Evolutionary conservation across 2,888 invertebrate species (phyloP), one percentile per base, ranked within the genome.

Genomic region (Oithona nana): DNA sequence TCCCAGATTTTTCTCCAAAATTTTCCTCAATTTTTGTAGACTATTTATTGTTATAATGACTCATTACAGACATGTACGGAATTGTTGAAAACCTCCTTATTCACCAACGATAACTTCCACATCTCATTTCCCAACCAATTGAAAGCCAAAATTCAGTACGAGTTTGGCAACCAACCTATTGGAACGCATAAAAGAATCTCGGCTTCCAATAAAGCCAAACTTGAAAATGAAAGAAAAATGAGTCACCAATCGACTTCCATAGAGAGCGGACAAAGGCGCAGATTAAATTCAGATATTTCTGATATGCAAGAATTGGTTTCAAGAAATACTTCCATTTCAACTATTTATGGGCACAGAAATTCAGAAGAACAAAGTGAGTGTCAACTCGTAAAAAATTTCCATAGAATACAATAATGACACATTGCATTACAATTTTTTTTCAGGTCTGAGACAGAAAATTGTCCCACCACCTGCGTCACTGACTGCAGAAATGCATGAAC

Each of bases 61-160:
- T n/a, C n/a, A n/a, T 39, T 39, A 11, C 39, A 39, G 0, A 75
- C 77, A 0, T 81, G 83, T 26, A 74, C 77, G 0, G 77, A 79
- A 26, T 74, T 86, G n/a, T 72, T 86, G 8, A 77, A 80, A 55
- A 83, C 84, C 69, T 71, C 73, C 64, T 81, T 82, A 68, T 85
- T 86, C 70, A 75, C 75, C 1, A 77, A 79, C 65, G 83, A 85
- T 57, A 76, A 77, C 28, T 85, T 85, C 68, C 76, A 79, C 6
- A 81, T 82, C 26, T 77, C 74, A 64, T 84, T 83, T 69, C 75
- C 81, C n/a, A 79, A 78, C 0, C 81, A 82, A 65, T 72, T 86
- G 3, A 73, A 80, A 54, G 77, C 79, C 65, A 80, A 79, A 70
- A 76, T 84, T 13, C 79, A 80, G 31, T 79, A 79, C 68, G 83